Evolutionary conservation across 2,113 vertebrate genomes (phyloP).

Genomic region (Corydoras sp.): DNA sequence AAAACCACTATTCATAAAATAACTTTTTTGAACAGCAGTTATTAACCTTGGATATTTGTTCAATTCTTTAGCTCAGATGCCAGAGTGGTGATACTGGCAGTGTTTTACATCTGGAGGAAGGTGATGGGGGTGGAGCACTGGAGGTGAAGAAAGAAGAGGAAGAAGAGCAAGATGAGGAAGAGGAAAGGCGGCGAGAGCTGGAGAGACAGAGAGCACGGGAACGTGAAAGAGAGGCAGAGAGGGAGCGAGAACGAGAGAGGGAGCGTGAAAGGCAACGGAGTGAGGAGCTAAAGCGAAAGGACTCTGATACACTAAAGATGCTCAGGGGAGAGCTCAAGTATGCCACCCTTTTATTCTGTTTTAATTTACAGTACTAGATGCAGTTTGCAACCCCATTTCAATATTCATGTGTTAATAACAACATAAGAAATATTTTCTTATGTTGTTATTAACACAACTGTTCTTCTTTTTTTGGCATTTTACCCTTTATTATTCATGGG

Average conservation of each 20-base stretch:
- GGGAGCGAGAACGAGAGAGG: conserved; percentile 65
- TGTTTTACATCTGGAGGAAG: conserved; percentile 61
- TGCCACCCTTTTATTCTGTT: not conserved
- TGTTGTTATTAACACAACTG: too few relatives aligned
- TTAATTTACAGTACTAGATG: not conserved
- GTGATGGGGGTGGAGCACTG: conserved; percentile 41
- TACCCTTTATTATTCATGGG: too few relatives aligned
- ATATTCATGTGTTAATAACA: too few relatives aligned
- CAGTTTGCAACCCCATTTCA: too few relatives aligned
- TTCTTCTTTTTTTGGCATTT: too few relatives aligned
- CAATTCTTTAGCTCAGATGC: conserved; percentile 58
- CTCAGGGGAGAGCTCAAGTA: conserved; percentile 84
- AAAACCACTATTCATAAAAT: too few relatives aligned
- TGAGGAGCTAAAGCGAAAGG: conserved; percentile 85
- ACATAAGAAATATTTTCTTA: too few relatives aligned
- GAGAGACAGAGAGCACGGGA: conserved; percentile 67
- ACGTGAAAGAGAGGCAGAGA: conserved; percentile 60
- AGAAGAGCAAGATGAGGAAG: conserved; percentile 65
- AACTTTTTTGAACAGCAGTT: too few relatives aligned
- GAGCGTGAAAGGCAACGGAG: conserved; percentile 71
- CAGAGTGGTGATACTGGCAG: conserved; percentile 61
- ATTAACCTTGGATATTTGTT: not conserved
- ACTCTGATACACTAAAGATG: conserved; percentile 81
- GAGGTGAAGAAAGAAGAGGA: conserved; percentile 81
- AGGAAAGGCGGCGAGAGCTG: conserved; percentile 62